Evolutionary conservation across 2,797 vertebrate species (phyloP).

Genomic region (Sebastes cheni): DNA sequence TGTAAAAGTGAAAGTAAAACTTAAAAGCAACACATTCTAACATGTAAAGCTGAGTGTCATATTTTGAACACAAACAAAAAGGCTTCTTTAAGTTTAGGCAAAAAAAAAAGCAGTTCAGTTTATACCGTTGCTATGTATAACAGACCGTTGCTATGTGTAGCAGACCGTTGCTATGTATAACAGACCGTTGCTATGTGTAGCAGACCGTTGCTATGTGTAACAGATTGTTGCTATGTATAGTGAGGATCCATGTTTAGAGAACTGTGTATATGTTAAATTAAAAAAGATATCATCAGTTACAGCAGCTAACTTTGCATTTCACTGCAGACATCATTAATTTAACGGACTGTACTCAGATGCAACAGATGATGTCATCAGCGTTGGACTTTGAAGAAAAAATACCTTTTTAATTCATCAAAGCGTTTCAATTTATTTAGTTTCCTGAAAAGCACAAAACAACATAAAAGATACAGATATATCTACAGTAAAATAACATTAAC

Average conservation of each 20-base stretch:
- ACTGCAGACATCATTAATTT: neutral
- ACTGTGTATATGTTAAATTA: neutral
- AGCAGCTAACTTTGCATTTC: neutral
- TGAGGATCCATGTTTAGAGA: neutral
- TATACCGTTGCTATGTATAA: no score
- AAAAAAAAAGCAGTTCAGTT: no score
- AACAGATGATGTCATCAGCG: neutral
- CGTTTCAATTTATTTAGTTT: conserved; percentile 35
- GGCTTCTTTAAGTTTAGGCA: no score
- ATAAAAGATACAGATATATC: conserved; percentile 8
- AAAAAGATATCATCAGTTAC: neutral
- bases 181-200: no score
- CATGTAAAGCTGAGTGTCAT: no score
- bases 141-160: rapidly evolving
- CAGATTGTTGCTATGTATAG: no score
- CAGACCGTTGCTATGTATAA: no score
- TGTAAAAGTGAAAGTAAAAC: no score
- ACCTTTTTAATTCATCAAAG: neutral
- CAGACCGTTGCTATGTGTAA: no score
- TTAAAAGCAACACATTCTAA: no score
- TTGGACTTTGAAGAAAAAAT: neutral
- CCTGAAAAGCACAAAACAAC: conserved; percentile 8
- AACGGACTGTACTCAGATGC: neutral
- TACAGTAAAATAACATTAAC: conserved; percentile 19
- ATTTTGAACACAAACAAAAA: no score